phyloP scores from a whole-genome alignment of 2,113 vertebrate species.

The Boulengeromyrus knoepffleri region DNA sequence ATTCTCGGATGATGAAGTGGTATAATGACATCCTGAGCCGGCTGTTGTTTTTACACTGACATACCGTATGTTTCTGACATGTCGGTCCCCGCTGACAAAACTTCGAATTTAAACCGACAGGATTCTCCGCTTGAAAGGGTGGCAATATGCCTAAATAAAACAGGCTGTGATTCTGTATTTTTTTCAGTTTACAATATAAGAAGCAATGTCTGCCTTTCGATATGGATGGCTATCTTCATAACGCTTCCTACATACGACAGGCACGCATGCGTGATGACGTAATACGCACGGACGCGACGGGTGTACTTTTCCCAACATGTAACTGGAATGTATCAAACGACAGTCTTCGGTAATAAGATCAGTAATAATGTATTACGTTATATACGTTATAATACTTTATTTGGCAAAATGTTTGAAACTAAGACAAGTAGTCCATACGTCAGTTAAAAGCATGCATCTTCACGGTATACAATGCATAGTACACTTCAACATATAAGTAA shows the following conservation, averaged over 20 bases:
- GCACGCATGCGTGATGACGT: conserved; percentile 33
- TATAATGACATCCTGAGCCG: not conserved
- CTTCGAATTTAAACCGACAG: conserved; percentile 30
- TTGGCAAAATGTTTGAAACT: not conserved
- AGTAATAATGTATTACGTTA: not conserved
- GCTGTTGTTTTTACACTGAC: conserved; percentile 15
- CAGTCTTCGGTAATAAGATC: not conserved
- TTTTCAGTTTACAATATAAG: conserved; percentile 25
- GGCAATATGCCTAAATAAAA: conserved; percentile 12
- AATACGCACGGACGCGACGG: conserved; percentile 27
- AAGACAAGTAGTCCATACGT: not conserved
- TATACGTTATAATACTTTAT: not conserved
- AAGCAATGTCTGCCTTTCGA: conserved; percentile 39
- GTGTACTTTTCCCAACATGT: not conserved
- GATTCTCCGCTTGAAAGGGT: conserved; percentile 3
- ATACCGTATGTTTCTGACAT: conserved; percentile 75
- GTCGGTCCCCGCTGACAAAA: conserved; percentile 43
- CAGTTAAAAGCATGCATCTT: not conserved
- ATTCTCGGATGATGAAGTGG: not conserved
- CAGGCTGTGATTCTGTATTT: conserved; percentile 4
- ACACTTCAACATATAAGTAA: not conserved
- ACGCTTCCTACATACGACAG: conserved; percentile 37
- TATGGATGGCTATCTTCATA: conserved; percentile 29
- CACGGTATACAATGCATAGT: not conserved
- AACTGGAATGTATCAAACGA: not conserved